A percentile compares a stretch with the other conserved stretches of the same genome.
phyloP scores from a whole-genome alignment of 2,888 invertebrate species.

The Lacanobia wlatinum region DNA sequence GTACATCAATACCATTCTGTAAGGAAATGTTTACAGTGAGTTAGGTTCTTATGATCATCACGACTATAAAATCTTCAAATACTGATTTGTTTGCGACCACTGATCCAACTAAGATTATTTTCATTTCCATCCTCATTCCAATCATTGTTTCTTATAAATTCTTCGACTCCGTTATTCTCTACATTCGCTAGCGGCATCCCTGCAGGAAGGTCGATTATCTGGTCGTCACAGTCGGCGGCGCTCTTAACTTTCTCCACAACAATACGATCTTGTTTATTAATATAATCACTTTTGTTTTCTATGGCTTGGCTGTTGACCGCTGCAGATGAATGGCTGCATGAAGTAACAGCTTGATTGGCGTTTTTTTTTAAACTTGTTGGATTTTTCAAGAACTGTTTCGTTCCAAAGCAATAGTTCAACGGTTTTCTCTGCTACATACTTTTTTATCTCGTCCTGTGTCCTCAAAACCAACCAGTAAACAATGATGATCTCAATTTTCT shows the following conservation, averaged over 20 bases:
- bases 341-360: slow-evolving; percentile 8
- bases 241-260: slow-evolving; percentile 76
- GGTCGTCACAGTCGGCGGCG: slow-evolving; percentile 76
- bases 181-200: slow-evolving; percentile 36
- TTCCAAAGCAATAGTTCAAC: background rate
- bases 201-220: slow-evolving; percentile 67
- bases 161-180: background rate
- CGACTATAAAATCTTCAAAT: too few relatives aligned
- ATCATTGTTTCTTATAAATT: background rate
- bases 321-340: slow-evolving; percentile 16
- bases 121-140: background rate
- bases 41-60: too few relatives aligned
- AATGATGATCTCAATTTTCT: background rate
- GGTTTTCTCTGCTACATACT: background rate
- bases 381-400: background rate
- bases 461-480: background rate
- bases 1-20: background rate
- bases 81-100: background rate
- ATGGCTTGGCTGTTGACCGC: slow-evolving; percentile 53
- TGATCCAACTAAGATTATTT: background rate
- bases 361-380: background rate
- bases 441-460: background rate
- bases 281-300: slow-evolving; percentile 71
- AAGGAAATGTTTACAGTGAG: background rate
- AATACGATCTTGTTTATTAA: slow-evolving; percentile 67